Conservation (phyloP, 2,797 vertebrate species). For the Gallirallus australis region DNA sequence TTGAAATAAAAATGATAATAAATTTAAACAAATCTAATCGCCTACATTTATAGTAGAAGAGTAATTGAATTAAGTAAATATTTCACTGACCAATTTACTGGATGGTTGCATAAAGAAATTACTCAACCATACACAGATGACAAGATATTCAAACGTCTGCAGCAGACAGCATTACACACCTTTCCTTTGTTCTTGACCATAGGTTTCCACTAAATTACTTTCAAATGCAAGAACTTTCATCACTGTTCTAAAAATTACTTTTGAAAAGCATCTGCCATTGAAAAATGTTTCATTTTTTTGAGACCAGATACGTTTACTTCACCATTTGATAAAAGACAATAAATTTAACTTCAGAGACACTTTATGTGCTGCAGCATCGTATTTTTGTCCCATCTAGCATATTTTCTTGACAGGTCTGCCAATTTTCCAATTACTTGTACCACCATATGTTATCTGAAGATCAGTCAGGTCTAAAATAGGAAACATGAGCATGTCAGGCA, state of each 20-base stretch:
- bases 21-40: not conserved
- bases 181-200: slow-evolving; percentile 28
- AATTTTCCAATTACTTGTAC: slow-evolving; percentile 97
- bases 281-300: slow-evolving; percentile 82
- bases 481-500: slow-evolving; percentile 84
- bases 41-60: not conserved
- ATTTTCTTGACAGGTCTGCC: slow-evolving; percentile 92
- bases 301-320: slow-evolving; percentile 81
- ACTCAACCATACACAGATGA: not conserved
- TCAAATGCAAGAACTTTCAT: slow-evolving; percentile 78
- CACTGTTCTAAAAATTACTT: slow-evolving; percentile 76
- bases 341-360: slow-evolving; percentile 86
- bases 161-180: not conserved
- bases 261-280: slow-evolving; percentile 80
- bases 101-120: not conserved
- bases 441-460: slow-evolving; percentile 90
- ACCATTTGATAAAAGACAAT: slow-evolving; percentile 82
- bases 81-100: not conserved
- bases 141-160: slow-evolving; percentile 19
- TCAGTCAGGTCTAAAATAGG: slow-evolving; percentile 90
- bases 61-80: not conserved
- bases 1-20: not conserved
- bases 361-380: slow-evolving; percentile 83
- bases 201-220: slow-evolving; percentile 70
- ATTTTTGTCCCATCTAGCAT: slow-evolving; percentile 89